Evolutionary conservation across 2,113 vertebrate species (phyloP), one percentile per base, ranked within the genome.

Genomic region (Festucalex cinctus): DNA sequence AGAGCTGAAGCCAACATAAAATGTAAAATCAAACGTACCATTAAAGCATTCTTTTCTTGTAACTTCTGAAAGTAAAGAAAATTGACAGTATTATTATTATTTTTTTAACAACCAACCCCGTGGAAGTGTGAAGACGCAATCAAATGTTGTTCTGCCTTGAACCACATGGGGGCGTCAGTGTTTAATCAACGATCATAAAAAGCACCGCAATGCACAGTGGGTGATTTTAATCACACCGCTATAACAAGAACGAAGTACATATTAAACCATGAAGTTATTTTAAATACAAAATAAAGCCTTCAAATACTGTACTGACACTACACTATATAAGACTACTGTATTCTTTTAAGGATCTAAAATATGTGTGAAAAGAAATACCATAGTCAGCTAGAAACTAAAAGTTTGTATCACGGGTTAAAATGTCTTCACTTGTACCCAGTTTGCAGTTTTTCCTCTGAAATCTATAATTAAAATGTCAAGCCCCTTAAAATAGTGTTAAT

Each of bases 121-220:
- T n/a, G n/a, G n/a, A n/a, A n/a, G n/a, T n/a, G 9, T n/a, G 17
- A 32, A 35, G 16, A 9, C 9, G 20, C 20, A 51, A 9, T 20
- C 36, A 36, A 20, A 59, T 19, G 65, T 16, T 65, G 51, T 66
- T 78, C 2, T 5, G 6, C 14, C 6, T 9, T 17, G 0, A 2
- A 51, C 65, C 63, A 77, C 49, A 22, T 49, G 69, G 61, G 68
- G 71, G 66, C 2, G 46, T n/a, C 54, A 41, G 26, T 26, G 51
- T 59, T 59, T 59, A 17, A 59, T n/a, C 32, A 20, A 36, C 28
- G 16, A 22, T 68, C 26, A 46, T 63, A 4, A 49, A 49, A 49
- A n/a, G 20, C 20, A 49, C 44, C 17, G 4, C 5, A 1, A 3
- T 73, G 20, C 19, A 1, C 22, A 32, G 5, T 16, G 5, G 1